Evolutionary conservation across 2,888 invertebrate species (phyloP), one percentile per base, ranked within the genome.

Genomic region (Fissipunctia ypsillon): DNA sequence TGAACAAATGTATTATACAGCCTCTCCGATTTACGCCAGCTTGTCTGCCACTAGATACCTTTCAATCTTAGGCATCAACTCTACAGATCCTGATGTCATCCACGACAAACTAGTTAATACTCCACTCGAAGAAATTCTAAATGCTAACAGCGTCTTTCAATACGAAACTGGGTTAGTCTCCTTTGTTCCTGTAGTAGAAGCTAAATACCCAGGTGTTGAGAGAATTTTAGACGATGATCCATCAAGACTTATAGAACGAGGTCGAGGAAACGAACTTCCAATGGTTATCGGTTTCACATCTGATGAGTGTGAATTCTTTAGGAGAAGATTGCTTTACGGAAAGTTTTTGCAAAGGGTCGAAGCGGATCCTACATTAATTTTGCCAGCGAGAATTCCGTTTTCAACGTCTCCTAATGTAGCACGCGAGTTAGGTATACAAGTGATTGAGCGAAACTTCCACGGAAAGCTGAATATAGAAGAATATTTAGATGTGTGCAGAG

Each of bases 41-140:
- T 48, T 69, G 1, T 66, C 87, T 7, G 81, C 88, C 10, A 63
- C 61, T 16, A 78, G 74, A 19, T 89, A 90, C 48, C 71, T 95
- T 90, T 82, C 89, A 87, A 77, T 63, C n/a, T 70, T 97, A 94
- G 97, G 89, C 35, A 86, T 90, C 19, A 88, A 88, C 61, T 73
- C 86, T n/a, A 88, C 85, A 6, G 86, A 89, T 50, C 84, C 89
- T 6, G 81, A 79, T 22, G 64, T 82, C 45, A 86, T 90, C 12
- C 87, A 89, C 60, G 48, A 82, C 5, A 68, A 75, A 50, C 86
- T 92, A 6, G 61, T 81, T 5, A 70, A 82, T 7, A 85, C 82
- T 48, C 82, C 90, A 1, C 80, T 90, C 1, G 64, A 87, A 6
- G 73, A 95, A 93, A 87, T 92, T 60, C 74, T 91, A 64, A 75